Percentiles rank a stretch among this genome's conserved stretches.
Evolutionary conservation across 2,888 invertebrate genomes (phyloP).

Genomic region (Aphidius colemani): DNA sequence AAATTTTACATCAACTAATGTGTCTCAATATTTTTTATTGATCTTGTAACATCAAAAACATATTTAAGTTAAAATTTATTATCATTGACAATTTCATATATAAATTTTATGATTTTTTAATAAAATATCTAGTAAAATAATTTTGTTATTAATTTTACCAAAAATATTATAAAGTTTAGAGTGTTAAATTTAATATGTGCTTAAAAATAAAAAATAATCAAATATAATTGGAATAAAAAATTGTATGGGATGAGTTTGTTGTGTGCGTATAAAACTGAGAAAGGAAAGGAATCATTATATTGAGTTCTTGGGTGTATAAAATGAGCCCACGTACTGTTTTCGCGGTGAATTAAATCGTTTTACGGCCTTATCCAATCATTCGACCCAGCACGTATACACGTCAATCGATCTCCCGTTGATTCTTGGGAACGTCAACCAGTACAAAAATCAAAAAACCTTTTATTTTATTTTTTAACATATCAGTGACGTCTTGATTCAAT

Average conservation of each 20-base stretch:
- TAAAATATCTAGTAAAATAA: too few species aligned
- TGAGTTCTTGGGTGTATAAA: conserved; percentile 29
- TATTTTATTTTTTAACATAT: neutral
- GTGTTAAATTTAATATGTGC: conserved; percentile 22
- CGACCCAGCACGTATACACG: conserved; percentile 24
- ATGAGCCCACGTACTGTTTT: conserved; percentile 41
- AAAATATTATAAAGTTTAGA: conserved; percentile 9
- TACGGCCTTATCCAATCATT: conserved; percentile 38
- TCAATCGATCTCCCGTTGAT: conserved; percentile 6
- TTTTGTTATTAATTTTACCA: too few species aligned
- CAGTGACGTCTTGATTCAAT: neutral
- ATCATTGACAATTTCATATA: too few species aligned
- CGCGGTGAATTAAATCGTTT: conserved; percentile 50
- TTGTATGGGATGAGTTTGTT: neutral
- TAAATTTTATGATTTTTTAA: too few species aligned
- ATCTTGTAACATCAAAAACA: too few species aligned
- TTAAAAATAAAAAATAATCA: too few species aligned
- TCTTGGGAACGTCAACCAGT: neutral
- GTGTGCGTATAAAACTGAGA: conserved; percentile 23
- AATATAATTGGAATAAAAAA: too few species aligned
- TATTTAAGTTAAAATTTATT: too few species aligned
- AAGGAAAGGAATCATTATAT: conserved; percentile 51
- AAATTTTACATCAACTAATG: too few species aligned
- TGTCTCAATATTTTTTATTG: too few species aligned
- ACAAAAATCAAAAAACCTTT: neutral